Evolutionary conservation across 2,888 invertebrate genomes (phyloP).

Genomic region (Corbicula japonica): DNA sequence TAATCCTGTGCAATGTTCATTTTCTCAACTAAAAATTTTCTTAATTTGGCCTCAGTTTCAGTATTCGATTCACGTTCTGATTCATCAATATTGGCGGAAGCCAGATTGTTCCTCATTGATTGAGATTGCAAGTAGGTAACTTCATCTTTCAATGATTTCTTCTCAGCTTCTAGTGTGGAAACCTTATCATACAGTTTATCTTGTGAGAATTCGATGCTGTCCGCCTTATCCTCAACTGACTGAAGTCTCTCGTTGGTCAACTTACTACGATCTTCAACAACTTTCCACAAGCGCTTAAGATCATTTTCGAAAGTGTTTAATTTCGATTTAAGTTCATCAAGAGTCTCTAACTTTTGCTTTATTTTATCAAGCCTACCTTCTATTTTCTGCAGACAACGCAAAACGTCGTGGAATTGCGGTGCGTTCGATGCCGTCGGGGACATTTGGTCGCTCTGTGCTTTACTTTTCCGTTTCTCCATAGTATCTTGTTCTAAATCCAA

Average conservation of each 20-base stretch:
- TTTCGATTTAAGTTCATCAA: background rate
- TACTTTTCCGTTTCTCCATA: background rate
- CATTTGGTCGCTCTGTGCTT: background rate
- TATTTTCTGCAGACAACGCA: background rate
- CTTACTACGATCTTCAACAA: constrained; percentile 8
- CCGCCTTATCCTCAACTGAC: background rate
- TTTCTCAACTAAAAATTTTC: no score
- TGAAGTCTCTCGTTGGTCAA: background rate
- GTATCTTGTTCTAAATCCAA: background rate
- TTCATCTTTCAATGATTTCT: background rate
- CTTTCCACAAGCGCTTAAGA: background rate
- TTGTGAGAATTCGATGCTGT: background rate
- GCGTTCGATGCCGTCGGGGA: constrained; percentile 3
- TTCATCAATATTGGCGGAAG: no score
- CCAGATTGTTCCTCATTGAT: no score
- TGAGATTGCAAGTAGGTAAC: no score
- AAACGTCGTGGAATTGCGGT: background rate
- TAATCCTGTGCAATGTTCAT: no score
- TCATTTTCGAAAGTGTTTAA: constrained; percentile 1
- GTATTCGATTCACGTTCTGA: no score
- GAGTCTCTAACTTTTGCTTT: constrained; percentile 8
- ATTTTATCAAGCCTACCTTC: background rate
- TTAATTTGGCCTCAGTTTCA: no score
- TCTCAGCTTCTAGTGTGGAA: background rate
- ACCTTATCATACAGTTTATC: background rate